Evolutionary conservation across 2,797 vertebrate species (phyloP).

Genomic region (Argya squamiceps): DNA sequence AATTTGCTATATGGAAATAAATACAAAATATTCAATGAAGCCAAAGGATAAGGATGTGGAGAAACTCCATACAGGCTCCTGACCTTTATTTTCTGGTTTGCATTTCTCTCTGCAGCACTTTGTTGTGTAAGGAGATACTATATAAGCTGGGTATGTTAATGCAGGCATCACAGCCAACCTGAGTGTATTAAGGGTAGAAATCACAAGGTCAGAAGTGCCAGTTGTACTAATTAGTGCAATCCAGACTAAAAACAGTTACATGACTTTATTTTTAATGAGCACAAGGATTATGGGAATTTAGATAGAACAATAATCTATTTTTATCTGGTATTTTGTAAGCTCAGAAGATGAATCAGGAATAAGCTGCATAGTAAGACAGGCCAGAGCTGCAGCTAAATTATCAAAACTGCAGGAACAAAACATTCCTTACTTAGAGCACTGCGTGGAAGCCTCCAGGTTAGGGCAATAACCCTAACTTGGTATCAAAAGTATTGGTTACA

Average conservation of each 20-base stretch:
- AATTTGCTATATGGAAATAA: background rate
- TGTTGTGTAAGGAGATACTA: background rate
- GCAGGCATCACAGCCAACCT: background rate
- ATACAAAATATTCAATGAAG: background rate
- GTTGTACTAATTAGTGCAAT: conserved; percentile 8
- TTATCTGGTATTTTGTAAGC: conserved; percentile 26
- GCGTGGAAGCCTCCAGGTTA: background rate
- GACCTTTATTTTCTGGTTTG: background rate
- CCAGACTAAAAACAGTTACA: conserved; percentile 41
- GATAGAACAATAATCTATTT: conserved; percentile 49
- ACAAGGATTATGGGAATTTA: conserved; percentile 51
- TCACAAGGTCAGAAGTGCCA: conserved; percentile 28
- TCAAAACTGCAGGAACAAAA: background rate
- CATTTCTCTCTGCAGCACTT: background rate
- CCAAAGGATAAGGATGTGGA: background rate
- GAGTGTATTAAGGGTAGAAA: background rate
- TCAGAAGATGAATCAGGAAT: conserved; percentile 26
- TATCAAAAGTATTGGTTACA: background rate
- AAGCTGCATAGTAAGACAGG: background rate
- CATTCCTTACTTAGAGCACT: background rate
- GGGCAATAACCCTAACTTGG: background rate
- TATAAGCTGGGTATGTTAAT: background rate
- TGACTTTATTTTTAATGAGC: conserved; percentile 40
- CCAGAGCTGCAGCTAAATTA: background rate
- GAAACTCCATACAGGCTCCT: background rate